phyloP scores from a whole-genome alignment of 2,113 vertebrate species.

The Entosphenus tridentatus region DNA sequence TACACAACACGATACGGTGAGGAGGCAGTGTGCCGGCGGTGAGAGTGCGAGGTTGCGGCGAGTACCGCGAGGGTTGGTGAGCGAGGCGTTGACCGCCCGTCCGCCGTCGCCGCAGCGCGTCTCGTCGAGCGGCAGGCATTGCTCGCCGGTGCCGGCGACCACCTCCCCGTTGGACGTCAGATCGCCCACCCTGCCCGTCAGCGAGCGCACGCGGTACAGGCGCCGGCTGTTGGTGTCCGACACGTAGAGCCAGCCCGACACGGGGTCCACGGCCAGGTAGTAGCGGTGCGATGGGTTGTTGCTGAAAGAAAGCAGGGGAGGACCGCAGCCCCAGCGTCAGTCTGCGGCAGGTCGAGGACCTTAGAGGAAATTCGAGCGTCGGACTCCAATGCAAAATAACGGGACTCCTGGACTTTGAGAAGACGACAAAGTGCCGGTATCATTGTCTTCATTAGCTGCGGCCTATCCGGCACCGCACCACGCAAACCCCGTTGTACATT shows the following conservation, averaged over 20 bases:
- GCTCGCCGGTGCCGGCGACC: conserved; percentile 77
- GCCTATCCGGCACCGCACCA: too few species aligned
- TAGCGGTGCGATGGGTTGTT: conserved; percentile 93
- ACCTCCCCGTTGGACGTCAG: conserved; percentile 70
- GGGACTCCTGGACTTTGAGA: too few species aligned
- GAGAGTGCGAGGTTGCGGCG: neutral
- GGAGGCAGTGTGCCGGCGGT: too few species aligned
- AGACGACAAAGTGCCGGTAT: too few species aligned
- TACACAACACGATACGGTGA: too few species aligned
- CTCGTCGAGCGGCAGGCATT: conserved; percentile 87
- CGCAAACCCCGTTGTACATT: too few species aligned
- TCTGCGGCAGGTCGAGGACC: too few species aligned
- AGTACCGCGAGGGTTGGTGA: conserved; percentile 88
- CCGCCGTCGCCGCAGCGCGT: conserved; percentile 86
- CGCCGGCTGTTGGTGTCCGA: conserved; percentile 88
- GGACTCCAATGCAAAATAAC: too few species aligned
- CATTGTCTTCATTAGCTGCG: too few species aligned
- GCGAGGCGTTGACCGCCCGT: conserved; percentile 66
- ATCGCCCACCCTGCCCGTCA: conserved; percentile 51
- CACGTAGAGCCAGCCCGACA: conserved; percentile 64
- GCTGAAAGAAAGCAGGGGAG: conserved; percentile 23
- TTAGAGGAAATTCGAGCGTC: too few species aligned
- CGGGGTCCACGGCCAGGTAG: conserved; percentile 77
- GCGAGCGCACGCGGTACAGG: conserved; percentile 71
- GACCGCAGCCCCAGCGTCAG: too few species aligned